Evolutionary conservation across 2,888 invertebrate genomes (phyloP), one percentile per base, ranked within the genome.

Genomic region (Abscondita cerata): DNA sequence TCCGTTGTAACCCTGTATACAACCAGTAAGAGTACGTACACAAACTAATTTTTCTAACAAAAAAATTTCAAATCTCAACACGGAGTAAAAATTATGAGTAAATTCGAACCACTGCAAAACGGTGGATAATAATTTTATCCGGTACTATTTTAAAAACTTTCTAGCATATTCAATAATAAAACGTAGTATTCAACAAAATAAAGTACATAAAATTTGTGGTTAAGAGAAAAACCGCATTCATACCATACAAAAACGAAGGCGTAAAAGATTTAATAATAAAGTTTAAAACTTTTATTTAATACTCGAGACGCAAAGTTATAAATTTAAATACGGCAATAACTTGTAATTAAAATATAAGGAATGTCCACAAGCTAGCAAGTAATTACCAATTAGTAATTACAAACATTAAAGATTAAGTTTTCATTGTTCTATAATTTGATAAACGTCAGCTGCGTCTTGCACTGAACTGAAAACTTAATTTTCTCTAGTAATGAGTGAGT

Each of bases 401-500:
- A 56, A 56, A 56, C 12, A 36, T 36, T 16, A 44, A 52, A 52
- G 58, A 58, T 58, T 58, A 52, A 58, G 48, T 52, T 57, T 62
- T 58, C 52, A 58, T 52, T 62, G 44, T 54, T 33, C 40, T 58
- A 53, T 53, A 58, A 58, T 53, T 48, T 16, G 52, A 44, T 41
- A 54, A 15, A 59, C 44, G 55, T 52, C 55, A 63, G 50, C 62
- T 34, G 54, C 50, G 55, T 51, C 50, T 54, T 52, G 52, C 46
- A 61, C 47, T 50, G 52, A 63, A 55, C 38, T 50, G 46, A 59
- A 54, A 59, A 63, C 59, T 55, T 50, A 59, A 63, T 63, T 63
- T 63, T 62, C 59, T 55, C 59, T 46, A 63, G 59, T 51, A 59
- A 61, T 61, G 56, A 48, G 56, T 47, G 46, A 53, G 61, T 56